Evolutionary conservation across 2,797 vertebrate species (phyloP), one percentile per base, ranked within the genome.

Genomic region (Emydoidea blandingii): DNA sequence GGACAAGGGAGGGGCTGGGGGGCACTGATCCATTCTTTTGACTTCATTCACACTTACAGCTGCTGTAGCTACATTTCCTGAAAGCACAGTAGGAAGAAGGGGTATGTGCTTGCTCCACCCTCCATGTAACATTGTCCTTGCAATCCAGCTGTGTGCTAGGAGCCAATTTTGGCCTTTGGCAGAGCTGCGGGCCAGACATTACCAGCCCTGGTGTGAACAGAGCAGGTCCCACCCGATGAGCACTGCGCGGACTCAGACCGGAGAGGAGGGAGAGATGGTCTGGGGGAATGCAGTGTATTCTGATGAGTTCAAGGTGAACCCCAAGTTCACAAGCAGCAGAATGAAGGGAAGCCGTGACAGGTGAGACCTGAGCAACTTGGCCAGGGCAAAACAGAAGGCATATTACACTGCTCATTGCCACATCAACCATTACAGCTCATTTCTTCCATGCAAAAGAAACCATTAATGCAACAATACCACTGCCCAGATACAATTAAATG

Each of bases 61-160:
- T 97, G 94, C 94, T 85, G 89, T 95, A 97, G 98, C 98, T 97
- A 97, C 90, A 97, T 97, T 98, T 98, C 97, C 96, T 98, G 98
- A 98, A 97, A 97, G 97, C 97, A 97, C 94, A 98, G 97, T 97
- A 98, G 98, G 98, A 98, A 98, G 97, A 98, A 96, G 94, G 97
- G 97, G 97, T 97, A 97, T 98, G 97, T 96, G 2, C 93, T 98
- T 86, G 97, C 98, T 81, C 97, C 97, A 97, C 97, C 98, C 98
- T 98, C 95, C 95, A 96, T 88, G 96, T 96, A 96, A 97, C 96
- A 83, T 90, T 79, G 90, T 96, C 96, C 95, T 90, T 8, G 88
- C 52, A 83, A 98, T 97, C 96, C 97, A 98, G 97, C 96, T 90
- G 10, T 6, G 95, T 94, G 86, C 91, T 16, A 19, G 95, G 97